Percentiles rank a stretch among this genome's conserved stretches.
Evolutionary conservation across 1,140 invertebrate genomes (phyloP).

Genomic region (Caenorhabditis brenneri): DNA sequence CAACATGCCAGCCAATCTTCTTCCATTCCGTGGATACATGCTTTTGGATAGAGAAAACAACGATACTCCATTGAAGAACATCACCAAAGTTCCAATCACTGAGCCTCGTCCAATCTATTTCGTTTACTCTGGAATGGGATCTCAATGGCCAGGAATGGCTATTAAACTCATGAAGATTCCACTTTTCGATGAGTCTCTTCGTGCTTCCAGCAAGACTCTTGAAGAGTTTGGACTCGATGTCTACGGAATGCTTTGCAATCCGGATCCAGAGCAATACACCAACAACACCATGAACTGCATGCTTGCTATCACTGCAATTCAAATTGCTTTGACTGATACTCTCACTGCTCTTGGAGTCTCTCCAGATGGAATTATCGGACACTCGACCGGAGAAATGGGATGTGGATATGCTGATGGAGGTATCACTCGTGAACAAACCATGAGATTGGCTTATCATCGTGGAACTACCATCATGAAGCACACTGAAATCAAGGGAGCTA

Average conservation of each 20-base stretch:
- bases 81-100: constrained; percentile 73
- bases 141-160: constrained; percentile 93
- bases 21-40: constrained; percentile 65
- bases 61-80: constrained; percentile 69
- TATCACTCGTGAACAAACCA: constrained; percentile 87
- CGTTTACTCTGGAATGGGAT: constrained; percentile 94
- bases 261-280: constrained; percentile 78
- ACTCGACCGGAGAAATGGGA: constrained; percentile 90
- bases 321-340: constrained; percentile 74
- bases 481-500: constrained; percentile 74
- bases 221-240: constrained; percentile 82
- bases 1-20: constrained; percentile 68
- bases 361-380: constrained; percentile 87
- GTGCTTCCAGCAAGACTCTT: constrained; percentile 79
- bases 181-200: constrained; percentile 80
- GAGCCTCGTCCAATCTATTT: constrained; percentile 83
- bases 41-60: constrained; percentile 68
- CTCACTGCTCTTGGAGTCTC: constrained; percentile 49
- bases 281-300: constrained; percentile 86
- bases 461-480: constrained; percentile 84
- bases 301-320: constrained; percentile 89
- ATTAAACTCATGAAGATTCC: constrained; percentile 82
- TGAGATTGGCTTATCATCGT: constrained; percentile 88
- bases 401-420: constrained; percentile 96
- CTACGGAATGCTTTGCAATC: constrained; percentile 80